Base-by-base conservation (phyloP, 2,888 invertebrate species). In the Ophioninae sp. region DNA sequence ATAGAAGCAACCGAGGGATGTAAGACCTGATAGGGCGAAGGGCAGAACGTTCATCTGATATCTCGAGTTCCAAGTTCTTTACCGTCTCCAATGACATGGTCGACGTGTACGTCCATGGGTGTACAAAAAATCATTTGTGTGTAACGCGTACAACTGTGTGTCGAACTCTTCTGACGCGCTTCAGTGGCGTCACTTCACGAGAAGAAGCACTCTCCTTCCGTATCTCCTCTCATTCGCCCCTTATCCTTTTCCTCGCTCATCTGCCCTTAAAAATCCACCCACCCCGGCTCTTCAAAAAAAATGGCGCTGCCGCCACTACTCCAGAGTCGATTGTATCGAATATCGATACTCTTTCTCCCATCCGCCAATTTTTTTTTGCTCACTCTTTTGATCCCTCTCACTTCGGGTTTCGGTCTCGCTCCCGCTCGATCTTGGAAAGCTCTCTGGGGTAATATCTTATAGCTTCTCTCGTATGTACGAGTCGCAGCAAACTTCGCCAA, bases 281-380 rank as follows among this genome's bases (percentile, higher is more conserved):
- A 80, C 74, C 65, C 61, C 17, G 44, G 61, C 79, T 81, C 76
- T 75, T 79, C 81, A 77, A 83, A 72, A 82, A 79, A 84, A 84
- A 65, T 82, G 68, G 77, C 82, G 81, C 81, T 78, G 81, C 39
- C 39, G 56, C 69, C 61, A 64, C 79, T 84, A 85, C 86, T 83
- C 84, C 83, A 77, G 79, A 83, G 84, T 85, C 87, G 85, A 87
- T 85, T 84, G 78, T 81, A 81, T 81, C 75, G 81, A 75, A 79
- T 87, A 82, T 77, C 85, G 76, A 83, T 82, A 82, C 67, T 67
- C 39, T 64, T 23, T 30, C 44, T 74, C 41, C 67, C 30, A 6
- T 70, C 20, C 20, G 59, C 59, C 20, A 59, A 20, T 20, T 21
- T 59, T 56, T 37, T 67, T 20, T 30, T n/a, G 56, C 65, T 37